Percentiles rank a stretch among this genome's conserved stretches.
Conservation (phyloP, 92 coral and sea anemone genomes). For the Phenganax stokvisi region DNA sequence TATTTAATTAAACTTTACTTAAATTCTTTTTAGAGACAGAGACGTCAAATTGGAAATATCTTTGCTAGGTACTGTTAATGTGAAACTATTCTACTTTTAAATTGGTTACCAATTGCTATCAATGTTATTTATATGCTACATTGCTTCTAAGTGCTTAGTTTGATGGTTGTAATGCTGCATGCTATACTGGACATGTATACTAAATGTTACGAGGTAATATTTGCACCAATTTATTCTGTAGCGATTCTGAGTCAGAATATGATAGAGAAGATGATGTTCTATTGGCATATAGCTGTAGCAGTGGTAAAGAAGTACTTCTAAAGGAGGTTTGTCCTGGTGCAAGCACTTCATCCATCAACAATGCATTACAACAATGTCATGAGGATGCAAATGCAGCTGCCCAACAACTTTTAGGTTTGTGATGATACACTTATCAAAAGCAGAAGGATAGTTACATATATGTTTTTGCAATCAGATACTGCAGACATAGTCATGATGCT, state of each 20-base stretch:
- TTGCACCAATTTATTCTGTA: neutral
- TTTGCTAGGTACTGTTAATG: too few relatives aligned
- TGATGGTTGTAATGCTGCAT: too few relatives aligned
- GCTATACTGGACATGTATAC: too few relatives aligned
- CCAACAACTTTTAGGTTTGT: conserved; percentile 23
- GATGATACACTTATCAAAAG: neutral
- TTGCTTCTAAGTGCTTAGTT: too few relatives aligned
- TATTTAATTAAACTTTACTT: too few relatives aligned
- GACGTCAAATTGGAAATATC: too few relatives aligned
- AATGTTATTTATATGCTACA: too few relatives aligned
- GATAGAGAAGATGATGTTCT: conserved; percentile 11
- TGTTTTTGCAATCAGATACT: neutral
- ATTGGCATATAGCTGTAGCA: neutral
- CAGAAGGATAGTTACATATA: neutral
- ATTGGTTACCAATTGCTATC: too few relatives aligned
- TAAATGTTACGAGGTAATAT: too few relatives aligned
- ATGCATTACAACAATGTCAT: conserved; percentile 8
- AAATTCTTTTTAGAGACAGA: too few relatives aligned
- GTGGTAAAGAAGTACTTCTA: neutral
- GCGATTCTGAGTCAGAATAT: conserved; percentile 18
- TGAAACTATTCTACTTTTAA: too few relatives aligned
- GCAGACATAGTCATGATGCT: too few relatives aligned
- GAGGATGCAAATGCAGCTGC: conserved; percentile 29
- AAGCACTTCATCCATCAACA: neutral
- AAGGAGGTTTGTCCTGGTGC: conserved; percentile 14